These are phyloP conservation scores for Actenoides hombroni DNA, from an alignment of 2,113 vertebrate genomes.

Conservation along the genomic window DNA sequence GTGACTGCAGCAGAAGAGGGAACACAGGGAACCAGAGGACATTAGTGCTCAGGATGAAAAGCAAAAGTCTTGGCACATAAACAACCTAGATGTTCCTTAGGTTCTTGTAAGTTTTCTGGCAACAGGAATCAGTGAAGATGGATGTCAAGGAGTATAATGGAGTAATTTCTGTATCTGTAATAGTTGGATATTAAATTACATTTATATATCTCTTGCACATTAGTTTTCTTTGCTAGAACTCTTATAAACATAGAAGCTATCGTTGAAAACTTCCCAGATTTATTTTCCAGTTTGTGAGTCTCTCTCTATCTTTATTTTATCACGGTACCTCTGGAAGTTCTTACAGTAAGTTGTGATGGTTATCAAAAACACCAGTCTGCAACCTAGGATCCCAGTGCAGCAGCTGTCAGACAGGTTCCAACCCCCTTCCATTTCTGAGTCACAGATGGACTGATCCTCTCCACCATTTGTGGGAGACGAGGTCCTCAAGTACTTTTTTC, in stretches of 20 bases:
- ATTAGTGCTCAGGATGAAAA: background rate
- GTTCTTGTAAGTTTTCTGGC: background rate
- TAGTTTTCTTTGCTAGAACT: conserved; percentile 32
- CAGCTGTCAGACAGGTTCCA: background rate
- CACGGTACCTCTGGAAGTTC: background rate
- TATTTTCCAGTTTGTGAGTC: background rate
- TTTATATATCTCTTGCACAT: background rate
- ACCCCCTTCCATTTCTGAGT: background rate
- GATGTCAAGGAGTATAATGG: background rate
- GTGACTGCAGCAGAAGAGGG: background rate
- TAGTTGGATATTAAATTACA: conserved; percentile 6
- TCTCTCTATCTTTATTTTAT: background rate
- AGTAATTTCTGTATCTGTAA: conserved; percentile 19
- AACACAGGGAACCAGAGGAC: background rate
- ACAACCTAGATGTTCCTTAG: background rate
- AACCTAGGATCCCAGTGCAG: background rate
- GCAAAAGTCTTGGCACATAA: background rate
- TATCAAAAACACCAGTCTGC: background rate
- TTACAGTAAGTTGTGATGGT: background rate
- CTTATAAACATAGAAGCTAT: background rate
- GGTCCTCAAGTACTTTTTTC: background rate
- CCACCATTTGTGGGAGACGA: background rate
- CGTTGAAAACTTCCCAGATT: conserved; percentile 8
- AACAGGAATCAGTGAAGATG: background rate
- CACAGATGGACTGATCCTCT: background rate